phyloP scores from a whole-genome alignment of 2,113 vertebrate genomes.

The Junco hyemalis region DNA sequence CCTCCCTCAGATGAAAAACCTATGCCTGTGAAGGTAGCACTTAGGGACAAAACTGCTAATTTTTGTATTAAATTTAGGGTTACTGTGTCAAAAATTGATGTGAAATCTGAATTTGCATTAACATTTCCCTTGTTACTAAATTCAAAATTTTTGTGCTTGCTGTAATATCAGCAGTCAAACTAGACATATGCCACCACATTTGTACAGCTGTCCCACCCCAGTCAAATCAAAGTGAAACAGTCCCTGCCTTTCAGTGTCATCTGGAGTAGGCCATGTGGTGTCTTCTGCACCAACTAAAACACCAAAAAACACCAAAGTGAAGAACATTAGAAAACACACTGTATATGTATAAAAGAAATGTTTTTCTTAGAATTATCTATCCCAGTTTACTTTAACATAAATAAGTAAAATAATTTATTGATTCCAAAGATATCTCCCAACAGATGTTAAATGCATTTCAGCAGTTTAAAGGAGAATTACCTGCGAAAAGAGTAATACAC shows the following conservation, averaged over 20 bases:
- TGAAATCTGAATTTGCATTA: neutral
- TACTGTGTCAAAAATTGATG: neutral
- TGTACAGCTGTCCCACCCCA: neutral
- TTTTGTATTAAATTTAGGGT: neutral
- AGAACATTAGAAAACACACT: neutral
- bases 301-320: fast-evolving
- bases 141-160: fast-evolving
- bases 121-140: neutral
- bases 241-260: neutral
- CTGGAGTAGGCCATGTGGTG: neutral
- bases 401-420: neutral
- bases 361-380: neutral
- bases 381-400: neutral
- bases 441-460: neutral
- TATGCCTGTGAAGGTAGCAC: neutral
- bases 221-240: neutral
- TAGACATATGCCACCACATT: too few relatives aligned
- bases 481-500: neutral
- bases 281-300: neutral
- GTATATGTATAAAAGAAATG: fast-evolving
- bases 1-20: neutral
- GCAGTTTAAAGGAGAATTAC: neutral
- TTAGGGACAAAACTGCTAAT: neutral
- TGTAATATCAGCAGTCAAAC: neutral
- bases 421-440: neutral